phyloP scores from a whole-genome alignment of 2,113 vertebrate species.

The Rhynchopsitta pachyrhyncha region DNA sequence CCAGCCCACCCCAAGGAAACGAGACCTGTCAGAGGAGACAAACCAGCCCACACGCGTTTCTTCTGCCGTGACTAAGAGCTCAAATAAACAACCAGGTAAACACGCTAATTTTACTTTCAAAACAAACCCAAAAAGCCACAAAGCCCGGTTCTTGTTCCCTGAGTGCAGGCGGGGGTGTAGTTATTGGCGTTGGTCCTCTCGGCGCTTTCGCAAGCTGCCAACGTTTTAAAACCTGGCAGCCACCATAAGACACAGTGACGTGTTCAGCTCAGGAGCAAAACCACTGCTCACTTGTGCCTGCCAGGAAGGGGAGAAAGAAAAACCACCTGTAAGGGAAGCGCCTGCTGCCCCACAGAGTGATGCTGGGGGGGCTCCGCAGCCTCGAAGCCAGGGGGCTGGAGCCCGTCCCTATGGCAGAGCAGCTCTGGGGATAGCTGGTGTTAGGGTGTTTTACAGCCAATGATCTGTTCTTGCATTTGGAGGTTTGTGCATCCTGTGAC shows the following conservation, averaged over 20 bases:
- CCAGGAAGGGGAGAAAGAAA: neutral
- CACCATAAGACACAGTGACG: neutral
- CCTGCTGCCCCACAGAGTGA: neutral
- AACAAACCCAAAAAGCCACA: neutral
- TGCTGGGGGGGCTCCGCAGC: fast-evolving
- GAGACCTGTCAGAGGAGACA: neutral
- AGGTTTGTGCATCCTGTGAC: neutral
- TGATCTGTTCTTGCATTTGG: neutral
- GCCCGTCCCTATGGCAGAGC: neutral
- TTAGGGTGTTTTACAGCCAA: neutral
- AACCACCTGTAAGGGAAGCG: neutral
- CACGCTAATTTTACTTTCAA: constrained; percentile 2
- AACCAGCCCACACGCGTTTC: neutral
- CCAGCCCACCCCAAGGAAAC: neutral
- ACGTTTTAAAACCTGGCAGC: neutral
- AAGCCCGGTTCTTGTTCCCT: neutral
- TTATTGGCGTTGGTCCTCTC: neutral
- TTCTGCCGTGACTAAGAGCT: neutral
- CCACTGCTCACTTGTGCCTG: neutral
- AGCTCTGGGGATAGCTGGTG: neutral
- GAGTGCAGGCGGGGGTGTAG: neutral
- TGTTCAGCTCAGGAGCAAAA: neutral
- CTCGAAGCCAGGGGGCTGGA: fast-evolving
- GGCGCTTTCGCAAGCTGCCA: neutral
- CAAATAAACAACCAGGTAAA: neutral